These are phyloP conservation scores for Cygnus atratus DNA, from an alignment of 2,113 vertebrate species.

Conservation along the genomic window DNA sequence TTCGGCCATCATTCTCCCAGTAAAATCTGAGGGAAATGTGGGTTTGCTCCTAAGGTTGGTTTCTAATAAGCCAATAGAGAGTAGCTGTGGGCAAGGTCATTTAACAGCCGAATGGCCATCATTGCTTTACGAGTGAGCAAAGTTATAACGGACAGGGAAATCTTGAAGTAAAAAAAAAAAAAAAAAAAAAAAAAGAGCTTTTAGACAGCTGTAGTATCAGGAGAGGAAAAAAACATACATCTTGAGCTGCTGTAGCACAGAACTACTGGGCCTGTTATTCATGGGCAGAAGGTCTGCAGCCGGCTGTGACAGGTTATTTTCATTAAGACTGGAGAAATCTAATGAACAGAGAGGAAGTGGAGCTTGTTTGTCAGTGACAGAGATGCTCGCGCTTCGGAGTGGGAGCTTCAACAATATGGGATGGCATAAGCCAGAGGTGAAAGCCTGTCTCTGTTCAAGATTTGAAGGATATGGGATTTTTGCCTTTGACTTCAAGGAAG, in stretches of 20 bases:
- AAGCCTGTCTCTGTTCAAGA: neutral
- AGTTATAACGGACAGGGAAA: neutral
- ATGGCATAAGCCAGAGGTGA: neutral
- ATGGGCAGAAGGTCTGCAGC: neutral
- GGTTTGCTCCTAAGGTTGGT: neutral
- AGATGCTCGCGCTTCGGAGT: neutral
- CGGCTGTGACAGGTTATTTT: neutral
- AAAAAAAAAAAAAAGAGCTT: neutral
- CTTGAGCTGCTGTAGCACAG: neutral
- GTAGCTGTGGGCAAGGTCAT: slow-evolving; percentile 57
- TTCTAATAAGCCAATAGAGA: slow-evolving; percentile 15
- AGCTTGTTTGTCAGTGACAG: neutral
- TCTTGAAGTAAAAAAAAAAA: neutral
- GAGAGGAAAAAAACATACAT: neutral
- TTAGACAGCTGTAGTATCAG: neutral
- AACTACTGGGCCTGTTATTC: neutral
- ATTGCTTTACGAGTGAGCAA: neutral
- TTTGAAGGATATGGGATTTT: neutral
- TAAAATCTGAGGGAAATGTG: slow-evolving; percentile 15
- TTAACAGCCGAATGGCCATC: neutral
- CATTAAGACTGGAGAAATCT: neutral
- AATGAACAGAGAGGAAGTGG: accelerated
- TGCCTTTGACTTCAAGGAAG: slow-evolving; percentile 2
- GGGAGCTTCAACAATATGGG: neutral
- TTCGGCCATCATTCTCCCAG: neutral